A percentile compares a stretch with the other conserved stretches of the same genome.
Evolutionary conservation across 2,113 vertebrate genomes (phyloP).

Genomic region (pig (Sus scrofa)): DNA sequence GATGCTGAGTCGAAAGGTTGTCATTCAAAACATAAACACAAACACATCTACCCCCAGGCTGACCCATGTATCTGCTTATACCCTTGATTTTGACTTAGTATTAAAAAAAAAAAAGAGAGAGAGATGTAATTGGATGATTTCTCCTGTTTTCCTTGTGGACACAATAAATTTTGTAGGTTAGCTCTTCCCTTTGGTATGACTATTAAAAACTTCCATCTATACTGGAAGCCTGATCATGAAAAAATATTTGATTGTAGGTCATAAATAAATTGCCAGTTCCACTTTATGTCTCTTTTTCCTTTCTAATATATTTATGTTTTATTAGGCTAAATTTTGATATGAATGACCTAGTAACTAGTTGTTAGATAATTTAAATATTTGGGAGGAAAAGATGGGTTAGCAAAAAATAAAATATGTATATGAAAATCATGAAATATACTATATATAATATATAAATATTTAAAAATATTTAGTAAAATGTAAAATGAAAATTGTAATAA

Average conservation of each 20-base stretch:
- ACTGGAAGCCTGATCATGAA: background rate
- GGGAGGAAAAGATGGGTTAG: background rate
- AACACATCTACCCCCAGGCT: background rate
- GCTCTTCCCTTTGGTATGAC: background rate
- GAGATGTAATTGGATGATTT: background rate
- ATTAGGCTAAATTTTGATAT: background rate
- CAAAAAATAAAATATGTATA: background rate
- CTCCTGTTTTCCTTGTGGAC: background rate
- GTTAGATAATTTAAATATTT: background rate
- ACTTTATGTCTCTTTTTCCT: background rate
- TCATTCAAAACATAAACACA: background rate
- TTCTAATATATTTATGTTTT: constrained; percentile 25
- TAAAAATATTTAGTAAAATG: background rate
- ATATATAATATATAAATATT: background rate
- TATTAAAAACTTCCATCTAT: background rate
- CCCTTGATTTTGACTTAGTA: background rate
- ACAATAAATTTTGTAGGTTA: background rate
- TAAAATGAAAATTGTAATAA: background rate
- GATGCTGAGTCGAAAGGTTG: background rate
- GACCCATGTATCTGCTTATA: background rate
- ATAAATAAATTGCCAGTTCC: background rate
- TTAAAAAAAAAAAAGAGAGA: background rate
- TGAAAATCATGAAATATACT: background rate
- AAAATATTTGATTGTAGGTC: background rate
- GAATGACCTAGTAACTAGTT: background rate